Evolutionary conservation across 2,797 vertebrate species (phyloP).

Genomic region (Hyperoplus immaculatus): DNA sequence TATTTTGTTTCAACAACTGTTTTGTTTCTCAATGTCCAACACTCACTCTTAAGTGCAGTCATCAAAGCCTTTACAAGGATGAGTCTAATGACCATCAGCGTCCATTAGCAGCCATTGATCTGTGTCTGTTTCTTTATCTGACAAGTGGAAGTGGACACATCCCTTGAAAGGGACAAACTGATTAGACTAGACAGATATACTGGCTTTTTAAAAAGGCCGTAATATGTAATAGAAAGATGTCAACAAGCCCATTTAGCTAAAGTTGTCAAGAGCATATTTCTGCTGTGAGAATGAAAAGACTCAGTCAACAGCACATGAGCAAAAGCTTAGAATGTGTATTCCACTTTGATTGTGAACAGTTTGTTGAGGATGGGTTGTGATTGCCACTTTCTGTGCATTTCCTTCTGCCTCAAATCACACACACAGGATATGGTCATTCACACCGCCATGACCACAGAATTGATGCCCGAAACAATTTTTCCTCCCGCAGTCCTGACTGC

Average conservation of each 20-base stretch:
- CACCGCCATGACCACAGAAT: constrained; percentile 55
- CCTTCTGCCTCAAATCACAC: constrained; percentile 23
- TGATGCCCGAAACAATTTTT: constrained; percentile 52
- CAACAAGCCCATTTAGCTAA: constrained; percentile 26
- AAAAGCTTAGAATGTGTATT: constrained; percentile 26
- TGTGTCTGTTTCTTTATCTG: constrained; percentile 35
- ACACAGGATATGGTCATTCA: constrained; percentile 55
- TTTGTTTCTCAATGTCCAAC: constrained; percentile 30
- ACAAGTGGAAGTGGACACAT: constrained; percentile 45
- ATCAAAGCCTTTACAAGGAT: constrained; percentile 31
- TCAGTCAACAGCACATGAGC: not conserved
- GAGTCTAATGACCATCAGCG: constrained; percentile 27
- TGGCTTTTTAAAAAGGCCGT: constrained; percentile 16
- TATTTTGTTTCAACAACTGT: constrained; percentile 5
- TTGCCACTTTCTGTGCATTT: constrained; percentile 19
- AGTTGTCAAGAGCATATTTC: not conserved
- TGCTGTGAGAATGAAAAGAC: constrained; percentile 8
- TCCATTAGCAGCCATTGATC: constrained; percentile 66
- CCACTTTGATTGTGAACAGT: constrained; percentile 31
- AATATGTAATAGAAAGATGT: not conserved
- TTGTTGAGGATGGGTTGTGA: constrained; percentile 20
- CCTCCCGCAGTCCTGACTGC: constrained; percentile 39
- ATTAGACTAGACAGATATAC: constrained; percentile 8
- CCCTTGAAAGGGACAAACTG: constrained; percentile 31
- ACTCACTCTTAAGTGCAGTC: constrained; percentile 40